A percentile compares a stretch with the other conserved stretches of the same genome.
phyloP scores from a whole-genome alignment of 2,797 vertebrate genomes.

The Sebastes taczanowskii region DNA sequence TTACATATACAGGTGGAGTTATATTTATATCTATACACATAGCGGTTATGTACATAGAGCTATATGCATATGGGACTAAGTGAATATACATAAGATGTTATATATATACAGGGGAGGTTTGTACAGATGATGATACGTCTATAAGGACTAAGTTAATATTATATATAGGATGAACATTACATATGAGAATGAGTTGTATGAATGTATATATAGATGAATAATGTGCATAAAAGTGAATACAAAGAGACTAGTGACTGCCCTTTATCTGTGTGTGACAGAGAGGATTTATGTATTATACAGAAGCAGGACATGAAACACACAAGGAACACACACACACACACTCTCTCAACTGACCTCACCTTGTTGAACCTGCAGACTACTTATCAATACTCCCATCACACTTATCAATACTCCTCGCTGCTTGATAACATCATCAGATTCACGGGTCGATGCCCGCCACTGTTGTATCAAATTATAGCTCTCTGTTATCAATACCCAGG shows the following conservation, averaged over 20 bases:
- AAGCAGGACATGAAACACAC: not conserved
- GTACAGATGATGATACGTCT: too few species aligned
- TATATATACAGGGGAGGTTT: too few species aligned
- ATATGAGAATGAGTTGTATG: too few species aligned
- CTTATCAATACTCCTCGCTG: constrained; percentile 18
- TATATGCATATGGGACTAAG: too few species aligned
- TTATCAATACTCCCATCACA: constrained; percentile 13
- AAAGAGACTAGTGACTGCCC: not conserved
- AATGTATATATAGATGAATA: too few species aligned
- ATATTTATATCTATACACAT: too few species aligned
- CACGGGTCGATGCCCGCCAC: not conserved
- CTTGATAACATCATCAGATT: constrained; percentile 29
- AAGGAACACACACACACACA: not conserved
- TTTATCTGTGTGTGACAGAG: not conserved
- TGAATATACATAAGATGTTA: too few species aligned
- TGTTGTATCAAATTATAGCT: constrained; percentile 35
- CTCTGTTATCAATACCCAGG: constrained; percentile 21
- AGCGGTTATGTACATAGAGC: too few species aligned
- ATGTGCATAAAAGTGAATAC: too few species aligned
- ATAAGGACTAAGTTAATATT: too few species aligned
- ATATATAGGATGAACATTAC: too few species aligned
- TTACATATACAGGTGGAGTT: too few species aligned
- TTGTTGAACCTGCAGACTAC: not conserved
- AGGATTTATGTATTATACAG: not conserved
- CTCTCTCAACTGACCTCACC: constrained; percentile 4